Evolutionary conservation across 2,797 vertebrate species (phyloP), one percentile per base, ranked within the genome.

Genomic region (Chaetophractus vellerosus): DNA sequence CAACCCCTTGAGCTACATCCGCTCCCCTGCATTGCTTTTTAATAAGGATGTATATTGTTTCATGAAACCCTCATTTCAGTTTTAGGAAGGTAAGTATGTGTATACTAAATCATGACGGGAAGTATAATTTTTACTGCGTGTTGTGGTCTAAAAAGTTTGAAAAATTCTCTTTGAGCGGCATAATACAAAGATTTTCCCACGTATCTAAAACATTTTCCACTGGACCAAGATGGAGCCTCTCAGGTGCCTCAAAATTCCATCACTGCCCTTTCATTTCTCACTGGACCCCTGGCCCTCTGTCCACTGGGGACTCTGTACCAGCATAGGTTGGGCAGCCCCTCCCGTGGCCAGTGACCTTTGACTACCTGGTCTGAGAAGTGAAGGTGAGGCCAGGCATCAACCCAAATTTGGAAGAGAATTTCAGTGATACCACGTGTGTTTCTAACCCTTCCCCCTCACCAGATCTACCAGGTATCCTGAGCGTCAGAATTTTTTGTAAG

Each of bases 391-490:
- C 63, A 66, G 15, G 57, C 24, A 28, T 1, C 12, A 33, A 14
- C 50, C 15, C 23, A 2, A 36, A 38, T 23, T 45, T 38, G 36
- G 5, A 48, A 41, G 88, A 41, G 19, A 50, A 36, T 0, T 10
- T 18, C 64, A 66, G 1, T 1, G 79, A 16, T 38, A 14, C 1
- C 14, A 14, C 0, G 0, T 52, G 68, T 8, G 4, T 33, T 48
- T 81, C 68, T 9, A 18, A 36, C 66, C 11, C 28, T 8, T 23
- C 21, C 59, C 72, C 52, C 9, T 18, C 18, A 23, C 19, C 24
- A 31, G 31, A 2, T 48, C 21, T 75, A 33, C 31, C 0, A 11
- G 18, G 38, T 33, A 71, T 5, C 12, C 15, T 21, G 10, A 4
- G 64, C 36, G 55, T 16, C 48, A 36, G 45, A 52, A 52, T 52